Base-by-base conservation (phyloP, 2,888 invertebrate species). In the Leptinotarsa rubiginosa region DNA sequence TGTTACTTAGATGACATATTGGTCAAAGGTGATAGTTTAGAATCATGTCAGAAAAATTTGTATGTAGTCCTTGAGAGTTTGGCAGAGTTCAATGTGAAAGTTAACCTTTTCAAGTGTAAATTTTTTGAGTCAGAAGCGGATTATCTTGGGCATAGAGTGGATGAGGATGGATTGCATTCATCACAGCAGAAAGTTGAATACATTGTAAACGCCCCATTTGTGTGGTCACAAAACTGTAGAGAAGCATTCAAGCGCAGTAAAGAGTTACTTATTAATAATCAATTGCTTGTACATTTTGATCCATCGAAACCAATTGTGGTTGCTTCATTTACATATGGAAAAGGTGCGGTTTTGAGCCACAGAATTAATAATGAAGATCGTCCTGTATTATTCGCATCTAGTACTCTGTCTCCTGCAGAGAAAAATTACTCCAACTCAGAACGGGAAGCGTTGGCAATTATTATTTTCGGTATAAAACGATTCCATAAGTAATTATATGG, bases 391-490 rank as follows among this genome's bases (percentile, higher is more conserved):
- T 80, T 80, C 71, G 72, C 73, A 47, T 80, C 84, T 0, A 71
- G 82, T 75, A 80, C 83, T 4, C 74, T 85, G 31, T 78, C 79
- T 1, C 74, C 75, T 62, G 81, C 84, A 13, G 85, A 86, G 75
- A 81, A 83, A 70, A 84, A 82, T 75, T 83, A n/a, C n/a, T n/a
- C 1, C n/a, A 81, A 82, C 1, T 81, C 85, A 15, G 82, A 86
- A 71, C 78, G 80, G 31, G 85, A 86, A 76, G 84, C 85, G 0
- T 78, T 86, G 62, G 83, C 84, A 12, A n/a, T n/a, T n/a, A 86
- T 86, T 74, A 83, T 81, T 75, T 86, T 83, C 81, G 83, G 80
- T 0, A 78, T 84, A 4, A 80, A 79, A 52, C 84, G 82, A 66
- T 86, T 77, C 41, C 82, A 85, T 78, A 84, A 86, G 71, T 87